Evolutionary conservation across 1,140 invertebrate species (phyloP).

Genomic region (Andricus grossulariae): DNA sequence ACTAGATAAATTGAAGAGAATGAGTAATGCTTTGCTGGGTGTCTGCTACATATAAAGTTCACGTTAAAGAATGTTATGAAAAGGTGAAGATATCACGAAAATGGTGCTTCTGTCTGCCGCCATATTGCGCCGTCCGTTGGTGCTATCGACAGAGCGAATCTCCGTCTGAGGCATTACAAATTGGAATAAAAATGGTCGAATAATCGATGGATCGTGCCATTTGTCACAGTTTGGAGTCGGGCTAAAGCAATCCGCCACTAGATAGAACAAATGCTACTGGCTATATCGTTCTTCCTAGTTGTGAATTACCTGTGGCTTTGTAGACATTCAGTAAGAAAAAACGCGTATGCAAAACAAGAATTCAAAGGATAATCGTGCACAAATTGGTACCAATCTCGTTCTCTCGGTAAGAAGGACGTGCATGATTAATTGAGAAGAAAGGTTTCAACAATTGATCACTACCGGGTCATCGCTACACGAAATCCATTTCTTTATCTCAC

Average conservation of each 20-base stretch:
- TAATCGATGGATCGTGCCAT: constrained; percentile 52
- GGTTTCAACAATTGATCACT: background rate
- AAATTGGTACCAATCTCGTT: background rate
- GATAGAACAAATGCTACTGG: constrained; percentile 48
- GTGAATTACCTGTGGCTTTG: constrained; percentile 22
- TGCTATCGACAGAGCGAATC: constrained; percentile 49
- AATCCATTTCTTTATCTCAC: background rate
- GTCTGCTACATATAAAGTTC: background rate
- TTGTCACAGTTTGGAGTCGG: constrained; percentile 52
- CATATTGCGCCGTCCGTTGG: constrained; percentile 18
- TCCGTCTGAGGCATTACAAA: constrained; percentile 43
- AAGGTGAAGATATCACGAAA: background rate
- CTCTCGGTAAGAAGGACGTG: background rate
- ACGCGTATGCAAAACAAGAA: background rate
- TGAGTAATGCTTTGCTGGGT: background rate
- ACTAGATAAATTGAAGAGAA: background rate
- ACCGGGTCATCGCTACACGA: background rate
- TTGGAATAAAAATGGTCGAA: constrained; percentile 47
- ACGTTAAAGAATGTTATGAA: constrained; percentile 5
- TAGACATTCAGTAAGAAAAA: background rate
- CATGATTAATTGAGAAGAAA: constrained; percentile 17
- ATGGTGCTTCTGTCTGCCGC: constrained; percentile 13
- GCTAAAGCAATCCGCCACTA: constrained; percentile 45
- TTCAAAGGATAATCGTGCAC: background rate
- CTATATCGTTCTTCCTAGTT: constrained; percentile 36